Conservation (phyloP, 2,797 vertebrate genomes). For the Coreius guichenoti region DNA sequence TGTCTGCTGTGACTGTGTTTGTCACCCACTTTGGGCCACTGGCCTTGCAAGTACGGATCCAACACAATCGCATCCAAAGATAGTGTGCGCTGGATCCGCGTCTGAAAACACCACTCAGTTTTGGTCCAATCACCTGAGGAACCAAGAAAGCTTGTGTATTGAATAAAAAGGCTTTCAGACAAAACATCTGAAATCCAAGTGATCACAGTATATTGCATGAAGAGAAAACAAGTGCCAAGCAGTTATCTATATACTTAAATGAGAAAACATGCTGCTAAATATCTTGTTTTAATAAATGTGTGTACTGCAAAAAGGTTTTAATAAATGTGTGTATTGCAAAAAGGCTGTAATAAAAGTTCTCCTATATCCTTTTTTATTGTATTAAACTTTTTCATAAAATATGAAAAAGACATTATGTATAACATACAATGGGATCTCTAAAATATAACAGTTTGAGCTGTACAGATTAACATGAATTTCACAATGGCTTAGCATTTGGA, state of each 20-base stretch:
- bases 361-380: background rate
- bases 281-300: background rate
- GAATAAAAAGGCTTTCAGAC: background rate
- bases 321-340: background rate
- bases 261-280: background rate
- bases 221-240: background rate
- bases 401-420: background rate
- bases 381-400: too few relatives aligned
- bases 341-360: background rate
- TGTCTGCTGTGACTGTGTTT: constrained; percentile 25
- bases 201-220: background rate
- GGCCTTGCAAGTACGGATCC: constrained; percentile 88
- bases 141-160: constrained; percentile 39
- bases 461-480: background rate
- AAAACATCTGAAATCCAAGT: background rate
- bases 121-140: constrained; percentile 75
- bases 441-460: background rate
- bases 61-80: constrained; percentile 88
- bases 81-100: constrained; percentile 80
- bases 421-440: background rate
- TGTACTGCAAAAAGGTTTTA: background rate
- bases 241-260: background rate
- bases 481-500: background rate
- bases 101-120: constrained; percentile 69
- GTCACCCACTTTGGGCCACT: constrained; percentile 87